A percentile compares a stretch with the other conserved stretches of the same genome.
Evolutionary conservation across 1,140 invertebrate species (phyloP).

Genomic region (Drosophila lacteicornis): DNA sequence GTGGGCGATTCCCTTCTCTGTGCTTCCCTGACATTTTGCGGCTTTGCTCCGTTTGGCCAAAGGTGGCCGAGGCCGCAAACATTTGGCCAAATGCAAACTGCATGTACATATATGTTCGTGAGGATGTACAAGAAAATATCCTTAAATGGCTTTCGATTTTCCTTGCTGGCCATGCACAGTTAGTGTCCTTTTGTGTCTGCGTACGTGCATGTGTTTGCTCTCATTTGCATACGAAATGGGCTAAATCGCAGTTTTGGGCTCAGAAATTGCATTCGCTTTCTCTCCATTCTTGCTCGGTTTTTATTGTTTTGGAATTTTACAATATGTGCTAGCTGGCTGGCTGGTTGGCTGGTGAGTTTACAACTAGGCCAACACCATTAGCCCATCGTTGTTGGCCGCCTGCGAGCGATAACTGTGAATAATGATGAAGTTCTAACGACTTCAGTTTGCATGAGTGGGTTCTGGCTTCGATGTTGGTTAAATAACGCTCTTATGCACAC

Average conservation of each 20-base stretch:
- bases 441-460: constrained; percentile 10
- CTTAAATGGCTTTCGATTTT: constrained; percentile 61
- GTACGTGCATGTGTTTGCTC: constrained; percentile 15
- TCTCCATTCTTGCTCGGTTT: constrained; percentile 22
- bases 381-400: constrained; percentile 42
- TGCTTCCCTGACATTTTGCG: neutral
- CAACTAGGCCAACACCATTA: constrained; percentile 72
- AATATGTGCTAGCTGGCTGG: constrained; percentile 35
- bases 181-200: constrained; percentile 20
- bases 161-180: constrained; percentile 43
- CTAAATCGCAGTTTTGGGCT: constrained; percentile 50
- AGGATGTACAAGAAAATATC: constrained; percentile 64
- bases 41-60: constrained; percentile 51
- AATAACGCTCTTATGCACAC: constrained; percentile 3
- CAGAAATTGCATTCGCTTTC: constrained; percentile 38
- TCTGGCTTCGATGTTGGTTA: constrained; percentile 15
- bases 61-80: constrained; percentile 40
- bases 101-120: constrained; percentile 1
- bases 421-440: constrained; percentile 39
- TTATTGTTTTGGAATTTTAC: constrained; percentile 47
- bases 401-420: constrained; percentile 43
- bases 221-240: constrained; percentile 65
- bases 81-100: constrained; percentile 27
- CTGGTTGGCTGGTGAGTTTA: constrained; percentile 39
- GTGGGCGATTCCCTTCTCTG: constrained; percentile 8